Evolutionary conservation across 2,797 vertebrate species (phyloP).

Genomic region (Florisuga fusca): DNA sequence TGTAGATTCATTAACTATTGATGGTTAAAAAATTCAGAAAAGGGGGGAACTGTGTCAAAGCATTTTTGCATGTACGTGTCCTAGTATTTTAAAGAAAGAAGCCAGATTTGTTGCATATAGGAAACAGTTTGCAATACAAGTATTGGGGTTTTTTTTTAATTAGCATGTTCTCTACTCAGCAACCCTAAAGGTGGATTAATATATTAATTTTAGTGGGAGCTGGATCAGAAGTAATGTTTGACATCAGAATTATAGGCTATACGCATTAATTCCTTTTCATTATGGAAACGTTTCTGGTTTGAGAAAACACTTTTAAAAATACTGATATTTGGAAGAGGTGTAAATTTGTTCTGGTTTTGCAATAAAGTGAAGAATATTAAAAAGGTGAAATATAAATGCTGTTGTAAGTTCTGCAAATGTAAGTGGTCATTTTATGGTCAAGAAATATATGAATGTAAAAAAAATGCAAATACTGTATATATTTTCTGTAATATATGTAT

Average conservation of each 20-base stretch:
- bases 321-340: constrained; percentile 29
- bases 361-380: constrained; percentile 41
- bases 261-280: not conserved
- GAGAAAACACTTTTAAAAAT: not conserved
- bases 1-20: constrained; percentile 5
- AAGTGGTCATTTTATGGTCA: constrained; percentile 67
- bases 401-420: constrained; percentile 59
- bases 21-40: not conserved
- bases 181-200: not conserved
- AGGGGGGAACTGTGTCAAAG: not conserved
- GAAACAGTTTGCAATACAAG: not conserved
- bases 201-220: not conserved
- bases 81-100: not conserved
- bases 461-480: constrained; percentile 80
- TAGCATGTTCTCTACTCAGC: not conserved
- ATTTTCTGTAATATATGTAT: constrained; percentile 84
- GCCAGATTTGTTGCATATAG: not conserved
- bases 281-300: not conserved
- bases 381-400: constrained; percentile 61
- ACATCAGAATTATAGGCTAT: not conserved
- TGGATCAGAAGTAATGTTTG: not conserved
- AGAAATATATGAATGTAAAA: constrained; percentile 77
- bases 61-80: not conserved
- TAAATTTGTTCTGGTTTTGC: constrained; percentile 59
- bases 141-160: not conserved